phyloP scores from a whole-genome alignment of 2,797 vertebrate species.

The Chromobotia macracanthus region DNA sequence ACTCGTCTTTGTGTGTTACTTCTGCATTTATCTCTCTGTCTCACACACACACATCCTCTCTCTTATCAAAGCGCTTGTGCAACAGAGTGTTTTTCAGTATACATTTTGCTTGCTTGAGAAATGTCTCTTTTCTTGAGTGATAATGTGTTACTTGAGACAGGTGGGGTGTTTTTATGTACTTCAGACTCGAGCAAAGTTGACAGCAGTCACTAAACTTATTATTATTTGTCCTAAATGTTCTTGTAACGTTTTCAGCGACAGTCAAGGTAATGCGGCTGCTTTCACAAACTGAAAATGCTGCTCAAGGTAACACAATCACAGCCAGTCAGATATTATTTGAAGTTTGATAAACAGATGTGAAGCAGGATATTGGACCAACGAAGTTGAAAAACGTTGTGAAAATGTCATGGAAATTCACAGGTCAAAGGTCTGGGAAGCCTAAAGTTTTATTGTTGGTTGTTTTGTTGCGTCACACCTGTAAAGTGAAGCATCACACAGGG shows the following conservation, averaged over 20 bases:
- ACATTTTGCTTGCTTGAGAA: slow-evolving; percentile 47
- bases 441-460: not conserved
- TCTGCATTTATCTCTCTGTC: slow-evolving; percentile 66
- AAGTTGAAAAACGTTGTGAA: too few species aligned
- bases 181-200: slow-evolving; percentile 2
- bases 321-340: not conserved
- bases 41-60: slow-evolving; percentile 57
- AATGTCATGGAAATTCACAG: too few species aligned
- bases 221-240: not conserved
- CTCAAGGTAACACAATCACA: not conserved
- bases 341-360: not conserved
- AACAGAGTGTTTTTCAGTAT: slow-evolving; percentile 29
- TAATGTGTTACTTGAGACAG: slow-evolving; percentile 31
- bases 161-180: slow-evolving; percentile 19
- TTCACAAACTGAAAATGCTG: too few species aligned
- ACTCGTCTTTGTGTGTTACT: slow-evolving; percentile 52
- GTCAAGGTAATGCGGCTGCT: not conserved
- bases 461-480: not conserved
- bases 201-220: slow-evolving; percentile 15
- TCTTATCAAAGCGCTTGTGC: slow-evolving; percentile 60
- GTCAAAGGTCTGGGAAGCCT: not conserved
- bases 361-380: not conserved
- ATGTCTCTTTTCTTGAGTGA: slow-evolving; percentile 48
- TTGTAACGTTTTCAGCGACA: not conserved
- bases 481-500: not conserved